Evolutionary conservation across 2,113 vertebrate species (phyloP).

Genomic region (Chroicocephalus ridibundus): DNA sequence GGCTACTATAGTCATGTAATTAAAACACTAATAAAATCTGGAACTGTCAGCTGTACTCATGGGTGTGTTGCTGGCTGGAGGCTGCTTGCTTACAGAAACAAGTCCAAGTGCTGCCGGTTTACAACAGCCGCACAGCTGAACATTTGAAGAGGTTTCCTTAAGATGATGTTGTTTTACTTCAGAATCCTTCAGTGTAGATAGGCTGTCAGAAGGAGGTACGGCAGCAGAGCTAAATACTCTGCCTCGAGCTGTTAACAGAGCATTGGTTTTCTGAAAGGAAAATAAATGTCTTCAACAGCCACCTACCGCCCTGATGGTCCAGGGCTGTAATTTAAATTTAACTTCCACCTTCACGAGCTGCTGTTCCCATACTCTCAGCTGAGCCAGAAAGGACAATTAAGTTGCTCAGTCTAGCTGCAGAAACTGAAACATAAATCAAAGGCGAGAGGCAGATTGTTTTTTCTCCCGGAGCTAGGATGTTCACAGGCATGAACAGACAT

Average conservation of each 20-base stretch:
- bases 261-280: background rate
- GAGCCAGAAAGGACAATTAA: background rate
- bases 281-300: background rate
- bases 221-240: background rate
- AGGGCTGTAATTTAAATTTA: background rate
- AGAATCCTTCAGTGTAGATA: background rate
- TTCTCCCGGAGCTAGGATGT: background rate
- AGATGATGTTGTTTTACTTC: background rate
- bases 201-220: rapidly evolving
- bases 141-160: background rate
- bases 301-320: background rate
- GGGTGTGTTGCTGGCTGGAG: background rate
- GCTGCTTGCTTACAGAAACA: background rate
- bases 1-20: background rate
- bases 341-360: background rate
- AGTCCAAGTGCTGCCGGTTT: background rate
- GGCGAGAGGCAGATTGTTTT: rapidly evolving
- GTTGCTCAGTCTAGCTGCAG: background rate
- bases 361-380: background rate
- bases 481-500: background rate
- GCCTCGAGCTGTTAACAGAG: background rate
- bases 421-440: background rate
- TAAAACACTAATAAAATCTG: constrained; percentile 75
- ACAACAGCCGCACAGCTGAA: rapidly evolving
- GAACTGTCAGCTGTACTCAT: background rate